Evolutionary conservation across 2,888 invertebrate species (phyloP), one percentile per base, ranked within the genome.

Genomic region (Rhorus exstirpatorius): DNA sequence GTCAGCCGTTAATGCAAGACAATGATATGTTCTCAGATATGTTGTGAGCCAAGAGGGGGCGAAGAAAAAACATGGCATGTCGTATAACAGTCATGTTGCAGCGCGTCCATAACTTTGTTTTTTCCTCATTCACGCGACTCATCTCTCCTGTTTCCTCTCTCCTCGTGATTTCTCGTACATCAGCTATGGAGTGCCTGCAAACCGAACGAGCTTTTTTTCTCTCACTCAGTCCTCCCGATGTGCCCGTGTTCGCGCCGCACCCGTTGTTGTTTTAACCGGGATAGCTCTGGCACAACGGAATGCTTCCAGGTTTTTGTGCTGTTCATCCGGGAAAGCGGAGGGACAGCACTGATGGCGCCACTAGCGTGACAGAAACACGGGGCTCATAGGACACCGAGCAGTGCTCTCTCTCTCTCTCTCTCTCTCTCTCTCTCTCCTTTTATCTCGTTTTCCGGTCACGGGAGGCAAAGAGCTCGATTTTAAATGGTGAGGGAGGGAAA

Each of bases 381-480:
- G 31, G 1, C 35, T 17, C 65, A 46, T 31, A 46, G 31, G 17
- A 31, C 31, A 6, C 31, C 8, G 26, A 26, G 14, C 65, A 31
- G n/a, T n/a, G n/a, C n/a, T n/a, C n/a, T n/a, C n/a, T n/a, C n/a
- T n/a, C n/a, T n/a, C n/a, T n/a, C n/a, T 46, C 12, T 49, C 21
- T 38, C 3, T 68, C 26, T 65, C n/a, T 55, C 55, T 19, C 24
- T 55, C 26, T 26, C 44, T 63, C 44, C 3, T 8, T 70, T 35
- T 31, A 31, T 74, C 31, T 74, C 49, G 51, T 24, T 61, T 19
- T 51, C 17, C 26, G 51, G n/a, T 63, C 60, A 61, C 49, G 51
- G 65, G 68, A 78, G 84, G 80, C 58, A 61, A 53, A 55, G 77
- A 81, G 80, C 84, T 81, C 78, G 76, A 77, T 67, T 46, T 75